Base-by-base conservation (phyloP, 1,140 invertebrate species). In the Laupala kohalensis region DNA sequence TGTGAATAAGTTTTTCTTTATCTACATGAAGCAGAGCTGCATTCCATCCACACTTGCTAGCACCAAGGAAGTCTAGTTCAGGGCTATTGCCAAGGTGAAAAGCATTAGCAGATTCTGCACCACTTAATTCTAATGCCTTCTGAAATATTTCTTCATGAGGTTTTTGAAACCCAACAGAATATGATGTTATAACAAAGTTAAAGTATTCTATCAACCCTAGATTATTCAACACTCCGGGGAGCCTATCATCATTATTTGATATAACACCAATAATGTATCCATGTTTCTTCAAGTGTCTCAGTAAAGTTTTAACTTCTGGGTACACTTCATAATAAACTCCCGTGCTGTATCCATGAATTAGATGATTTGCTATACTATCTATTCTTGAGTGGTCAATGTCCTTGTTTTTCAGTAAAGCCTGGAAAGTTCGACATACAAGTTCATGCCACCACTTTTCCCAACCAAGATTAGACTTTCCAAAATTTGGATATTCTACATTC, bases 161-260 rank as follows among this genome's bases (percentile, higher is more conserved):
- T 81, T 97, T 96, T 75, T 88, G 86, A 66, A 82, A 80, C n/a
- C 88, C 87, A 66, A 84, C 82, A 53, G 86, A 83, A 76, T 93
- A 92, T 0, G 93, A 95, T 3, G 87, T 87, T 23, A 95, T 71
- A 65, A 94, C 81, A 82, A 95, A 96, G 74, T 90, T 84, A 82
- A 96, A 94, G 77, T 88, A 89, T 27, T 86, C 78, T 64, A 82
- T 77, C 5, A 96, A 78, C 26, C 85, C 85, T 13, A 88, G 81
- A 73, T 87, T 87, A 4, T 78, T 70, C 26, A 96, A 80, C 71
- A 95, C 85, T 4, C 81, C 80, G 68, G 88, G 81, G 0, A 96
- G 80, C 70, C 93, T 84, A 66, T 91, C 88, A 82, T 96, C 94
- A 83, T 91, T 94, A 81, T 97, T 97, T 15, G 93, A 94, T 74